phyloP scores from a whole-genome alignment of 1,140 invertebrate genomes.

The Drosophila serrata region DNA sequence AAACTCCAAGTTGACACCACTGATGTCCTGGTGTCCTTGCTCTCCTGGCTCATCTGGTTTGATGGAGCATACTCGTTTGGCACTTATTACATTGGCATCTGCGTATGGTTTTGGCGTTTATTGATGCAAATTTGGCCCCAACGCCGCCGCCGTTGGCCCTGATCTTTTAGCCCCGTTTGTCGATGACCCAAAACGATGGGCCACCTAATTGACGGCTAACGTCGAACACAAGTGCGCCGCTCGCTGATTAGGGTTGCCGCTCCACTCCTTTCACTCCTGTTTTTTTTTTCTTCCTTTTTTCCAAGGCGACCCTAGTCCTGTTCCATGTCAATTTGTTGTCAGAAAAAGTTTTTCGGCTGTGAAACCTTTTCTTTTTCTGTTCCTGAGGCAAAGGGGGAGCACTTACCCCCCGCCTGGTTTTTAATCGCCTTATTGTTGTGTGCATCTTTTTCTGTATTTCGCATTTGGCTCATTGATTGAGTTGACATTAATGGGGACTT shows the following conservation, averaged over 20 bases:
- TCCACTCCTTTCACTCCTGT: slow-evolving; percentile 2
- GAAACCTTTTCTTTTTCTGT: slow-evolving; percentile 64
- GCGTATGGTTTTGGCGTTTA: slow-evolving; percentile 83
- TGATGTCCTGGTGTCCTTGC: background rate
- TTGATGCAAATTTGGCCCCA: slow-evolving; percentile 77
- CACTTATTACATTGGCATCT: slow-evolving; percentile 81
- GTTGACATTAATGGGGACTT: slow-evolving; percentile 79
- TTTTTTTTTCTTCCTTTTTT: background rate
- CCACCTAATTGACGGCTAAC: slow-evolving; percentile 79
- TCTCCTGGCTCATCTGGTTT: slow-evolving; percentile 33
- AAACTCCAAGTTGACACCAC: background rate
- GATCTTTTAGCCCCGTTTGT: slow-evolving; percentile 19
- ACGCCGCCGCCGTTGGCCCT: slow-evolving; percentile 39
- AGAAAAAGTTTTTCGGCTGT: slow-evolving; percentile 58
- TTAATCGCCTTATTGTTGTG: slow-evolving; percentile 62
- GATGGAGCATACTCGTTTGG: slow-evolving; percentile 78
- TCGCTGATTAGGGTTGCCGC: slow-evolving; percentile 77
- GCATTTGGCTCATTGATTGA: slow-evolving; percentile 61
- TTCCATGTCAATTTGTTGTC: slow-evolving; percentile 76
- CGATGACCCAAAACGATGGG: slow-evolving; percentile 20
- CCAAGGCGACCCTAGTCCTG: slow-evolving; percentile 15
- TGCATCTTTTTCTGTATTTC: slow-evolving; percentile 34
- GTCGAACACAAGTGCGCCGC: slow-evolving; percentile 77
- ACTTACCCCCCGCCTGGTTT: slow-evolving; percentile 43
- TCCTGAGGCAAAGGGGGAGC: background rate